A percentile compares a stretch with the other conserved stretches of the same genome.
These are phyloP conservation scores for Nothocercus julius DNA, from an alignment of 2,113 vertebrate species.

Conservation along the genomic window DNA sequence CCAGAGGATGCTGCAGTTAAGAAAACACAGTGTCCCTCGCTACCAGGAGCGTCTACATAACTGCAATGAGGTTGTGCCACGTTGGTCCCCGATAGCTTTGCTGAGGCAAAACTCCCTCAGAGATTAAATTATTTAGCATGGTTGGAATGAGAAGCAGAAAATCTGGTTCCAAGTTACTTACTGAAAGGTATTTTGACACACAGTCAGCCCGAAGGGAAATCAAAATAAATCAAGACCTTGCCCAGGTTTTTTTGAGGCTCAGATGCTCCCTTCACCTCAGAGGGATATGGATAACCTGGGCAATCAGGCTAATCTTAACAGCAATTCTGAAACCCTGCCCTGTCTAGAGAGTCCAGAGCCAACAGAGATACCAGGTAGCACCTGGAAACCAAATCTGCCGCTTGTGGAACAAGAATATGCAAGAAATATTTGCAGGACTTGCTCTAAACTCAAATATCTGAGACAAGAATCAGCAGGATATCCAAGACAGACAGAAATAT, in stretches of 20 bases:
- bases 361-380: accelerated
- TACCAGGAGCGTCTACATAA: slow-evolving; percentile 19
- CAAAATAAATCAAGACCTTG: not conserved
- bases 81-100: not conserved
- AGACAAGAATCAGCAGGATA: not conserved
- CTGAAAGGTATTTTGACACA: not conserved
- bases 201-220: not conserved
- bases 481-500: not conserved
- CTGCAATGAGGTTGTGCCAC: not conserved
- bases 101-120: not conserved
- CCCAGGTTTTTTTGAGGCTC: not conserved
- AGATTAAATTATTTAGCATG: not conserved
- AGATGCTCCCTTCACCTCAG: not conserved
- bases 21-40: not conserved
- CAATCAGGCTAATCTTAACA: not conserved
- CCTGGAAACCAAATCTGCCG: not conserved
- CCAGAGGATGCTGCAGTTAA: not conserved
- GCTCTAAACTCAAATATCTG: not conserved
- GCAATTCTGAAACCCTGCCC: not conserved
- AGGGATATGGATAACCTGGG: not conserved
- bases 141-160: not conserved
- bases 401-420: accelerated
- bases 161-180: not conserved
- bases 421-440: not conserved
- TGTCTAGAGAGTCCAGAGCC: not conserved